phyloP scores from a whole-genome alignment of 1,140 invertebrate genomes.

The Diorhabda carinulata region DNA sequence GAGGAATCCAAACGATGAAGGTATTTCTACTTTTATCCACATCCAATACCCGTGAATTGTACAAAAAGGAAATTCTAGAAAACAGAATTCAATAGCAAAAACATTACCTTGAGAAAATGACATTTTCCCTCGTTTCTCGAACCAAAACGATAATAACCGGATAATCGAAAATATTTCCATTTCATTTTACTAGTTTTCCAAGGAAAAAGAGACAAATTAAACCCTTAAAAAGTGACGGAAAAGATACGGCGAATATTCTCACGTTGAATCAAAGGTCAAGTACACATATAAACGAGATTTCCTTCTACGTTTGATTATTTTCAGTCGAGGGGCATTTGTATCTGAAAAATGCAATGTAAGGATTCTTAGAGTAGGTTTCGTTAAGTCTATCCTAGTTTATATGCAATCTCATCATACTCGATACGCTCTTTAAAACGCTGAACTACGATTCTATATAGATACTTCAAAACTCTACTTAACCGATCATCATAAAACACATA shows the following conservation, averaged over 20 bases:
- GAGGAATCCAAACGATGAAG: too few relatives aligned
- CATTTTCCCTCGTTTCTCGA: neutral
- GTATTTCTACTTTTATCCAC: neutral
- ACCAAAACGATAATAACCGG: neutral
- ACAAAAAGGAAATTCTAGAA: neutral
- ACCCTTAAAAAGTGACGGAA: neutral
- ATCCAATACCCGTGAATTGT: neutral
- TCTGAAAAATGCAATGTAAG: too few relatives aligned
- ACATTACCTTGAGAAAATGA: neutral
- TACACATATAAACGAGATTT: neutral
- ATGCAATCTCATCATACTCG: too few relatives aligned
- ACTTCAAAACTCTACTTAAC: too few relatives aligned
- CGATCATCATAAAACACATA: too few relatives aligned
- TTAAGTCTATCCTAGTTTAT: too few relatives aligned
- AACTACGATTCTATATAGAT: too few relatives aligned
- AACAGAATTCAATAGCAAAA: neutral
- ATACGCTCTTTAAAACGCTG: too few relatives aligned
- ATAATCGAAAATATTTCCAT: neutral
- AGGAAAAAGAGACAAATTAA: neutral
- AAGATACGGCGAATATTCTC: neutral
- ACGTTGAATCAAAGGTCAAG: neutral
- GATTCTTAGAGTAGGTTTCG: too few relatives aligned
- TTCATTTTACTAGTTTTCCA: neutral
- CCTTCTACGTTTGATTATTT: too few relatives aligned
- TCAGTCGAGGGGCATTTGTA: too few relatives aligned